Base-by-base conservation (phyloP, 2,888 invertebrate genomes). In the Eupithecia dodoneata region DNA sequence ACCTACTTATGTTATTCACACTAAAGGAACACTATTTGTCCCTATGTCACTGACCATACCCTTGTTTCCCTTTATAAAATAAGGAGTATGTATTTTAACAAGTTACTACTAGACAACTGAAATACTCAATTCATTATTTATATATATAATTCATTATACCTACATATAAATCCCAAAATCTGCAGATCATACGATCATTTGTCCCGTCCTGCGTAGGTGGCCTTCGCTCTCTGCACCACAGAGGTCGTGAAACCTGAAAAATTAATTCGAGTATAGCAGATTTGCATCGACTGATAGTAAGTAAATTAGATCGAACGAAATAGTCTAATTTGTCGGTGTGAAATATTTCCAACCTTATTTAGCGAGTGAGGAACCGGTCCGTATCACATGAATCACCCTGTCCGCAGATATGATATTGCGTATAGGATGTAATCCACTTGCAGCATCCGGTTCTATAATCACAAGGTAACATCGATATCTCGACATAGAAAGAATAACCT, bases 391-490 rank as follows among this genome's bases (percentile, higher is more conserved):
- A 72, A 59, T 72, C 72, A 72, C 44, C 72, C 72, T 72, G 66
- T 49, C 47, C 41, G 44, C 47, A 70, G 45, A 70, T 74, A 74
- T 76, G 65, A 81, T 77, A 72, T 75, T 65, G 55, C 70, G 73
- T 78, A 73, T 79, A 79, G 79, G 81, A 81, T 77, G 80, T 76
- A 77, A 76, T 78, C 87, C 87, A 88, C 87, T 85, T 84, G 85
- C 82, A 77, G 83, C 85, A 86, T 90, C 90, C 89, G 89, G 87
- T 80, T 82, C 66, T 70, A 78, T 78, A 75, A 81, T 81, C 77
- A 80, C 82, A 82, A 83, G 83, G 83, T 79, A 82, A 81, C 81
- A 81, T 79, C 79, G 78, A 76, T 78, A 79, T 78, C 80, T 81
- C 67, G 79, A 76, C 79, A 79, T 74, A 76, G 76, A 77, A 72